Percentiles rank a stretch among this genome's conserved stretches.
These are phyloP conservation scores for Piscicola geometra DNA, from an alignment of 2,888 invertebrate genomes.

Conservation along the genomic window DNA sequence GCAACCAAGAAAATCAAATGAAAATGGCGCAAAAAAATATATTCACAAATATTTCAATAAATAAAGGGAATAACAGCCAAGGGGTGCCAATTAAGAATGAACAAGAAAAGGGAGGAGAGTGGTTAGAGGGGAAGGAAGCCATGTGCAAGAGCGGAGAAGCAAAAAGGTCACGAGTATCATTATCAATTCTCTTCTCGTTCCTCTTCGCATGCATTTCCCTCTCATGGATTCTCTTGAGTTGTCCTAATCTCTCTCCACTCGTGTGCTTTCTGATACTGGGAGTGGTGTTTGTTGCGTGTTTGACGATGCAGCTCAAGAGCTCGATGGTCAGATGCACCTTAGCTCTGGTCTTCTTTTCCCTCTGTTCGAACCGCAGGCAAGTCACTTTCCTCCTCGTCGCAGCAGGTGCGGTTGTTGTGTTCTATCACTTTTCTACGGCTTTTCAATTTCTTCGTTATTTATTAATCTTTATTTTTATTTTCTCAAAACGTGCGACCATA, in stretches of 20 bases:
- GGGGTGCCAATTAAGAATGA: neutral
- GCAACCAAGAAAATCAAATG: too few species aligned
- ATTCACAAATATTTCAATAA: too few species aligned
- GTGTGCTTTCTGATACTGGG: neutral
- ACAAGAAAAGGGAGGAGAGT: neutral
- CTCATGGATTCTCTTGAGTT: neutral
- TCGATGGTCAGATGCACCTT: neutral
- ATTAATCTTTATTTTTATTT: neutral
- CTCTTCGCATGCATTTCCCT: neutral
- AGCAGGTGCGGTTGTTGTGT: neutral
- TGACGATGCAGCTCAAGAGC: neutral
- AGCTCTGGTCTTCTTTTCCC: neutral
- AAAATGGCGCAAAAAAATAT: too few species aligned
- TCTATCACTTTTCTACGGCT: too few species aligned
- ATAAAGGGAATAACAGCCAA: too few species aligned
- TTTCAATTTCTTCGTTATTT: neutral
- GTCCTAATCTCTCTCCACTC: neutral
- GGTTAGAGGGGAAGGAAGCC: slow-evolving; percentile 3
- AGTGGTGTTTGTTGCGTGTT: neutral
- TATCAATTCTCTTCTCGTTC: neutral
- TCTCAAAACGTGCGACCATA: neutral
- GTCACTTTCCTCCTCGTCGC: neutral
- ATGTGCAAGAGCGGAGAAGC: neutral
- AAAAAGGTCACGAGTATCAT: neutral
- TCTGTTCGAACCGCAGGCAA: neutral